Evolutionary conservation across 2,888 invertebrate species (phyloP).

Genomic region (Thecophora atra): DNA sequence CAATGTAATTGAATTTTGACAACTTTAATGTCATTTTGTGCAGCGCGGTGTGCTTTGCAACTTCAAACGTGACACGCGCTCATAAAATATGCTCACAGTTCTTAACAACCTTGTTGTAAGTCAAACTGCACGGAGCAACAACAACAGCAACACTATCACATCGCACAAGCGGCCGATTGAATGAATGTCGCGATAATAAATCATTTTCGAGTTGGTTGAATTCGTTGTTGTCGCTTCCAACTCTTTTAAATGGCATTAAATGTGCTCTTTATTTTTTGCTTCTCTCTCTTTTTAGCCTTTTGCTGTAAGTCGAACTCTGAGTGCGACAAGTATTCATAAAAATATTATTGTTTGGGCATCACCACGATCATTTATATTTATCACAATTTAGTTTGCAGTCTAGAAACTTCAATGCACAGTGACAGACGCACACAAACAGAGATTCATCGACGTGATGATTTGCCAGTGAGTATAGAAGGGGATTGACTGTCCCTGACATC

Average conservation of each 20-base stretch:
- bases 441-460: background rate
- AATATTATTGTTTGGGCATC: too few relatives aligned
- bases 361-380: background rate
- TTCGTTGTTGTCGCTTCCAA: too few relatives aligned
- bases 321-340: too few relatives aligned
- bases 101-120: background rate
- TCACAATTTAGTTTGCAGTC: background rate
- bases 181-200: background rate
- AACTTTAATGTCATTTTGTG: too few relatives aligned
- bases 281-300: background rate
- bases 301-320: background rate
- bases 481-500: conserved; percentile 30
- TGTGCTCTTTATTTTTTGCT: background rate
- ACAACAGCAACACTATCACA: background rate
- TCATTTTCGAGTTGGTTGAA: background rate
- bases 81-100: background rate
- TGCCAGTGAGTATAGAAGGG: background rate
- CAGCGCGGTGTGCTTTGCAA: too few relatives aligned
- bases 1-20: too few relatives aligned
- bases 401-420: background rate
- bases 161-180: background rate
- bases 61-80: too few relatives aligned
- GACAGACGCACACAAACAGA: too few relatives aligned
- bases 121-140: background rate
- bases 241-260: too few relatives aligned